phyloP scores from a whole-genome alignment of 92 coral and sea anemone genomes.

The Hydrozoanthus gracilis region DNA sequence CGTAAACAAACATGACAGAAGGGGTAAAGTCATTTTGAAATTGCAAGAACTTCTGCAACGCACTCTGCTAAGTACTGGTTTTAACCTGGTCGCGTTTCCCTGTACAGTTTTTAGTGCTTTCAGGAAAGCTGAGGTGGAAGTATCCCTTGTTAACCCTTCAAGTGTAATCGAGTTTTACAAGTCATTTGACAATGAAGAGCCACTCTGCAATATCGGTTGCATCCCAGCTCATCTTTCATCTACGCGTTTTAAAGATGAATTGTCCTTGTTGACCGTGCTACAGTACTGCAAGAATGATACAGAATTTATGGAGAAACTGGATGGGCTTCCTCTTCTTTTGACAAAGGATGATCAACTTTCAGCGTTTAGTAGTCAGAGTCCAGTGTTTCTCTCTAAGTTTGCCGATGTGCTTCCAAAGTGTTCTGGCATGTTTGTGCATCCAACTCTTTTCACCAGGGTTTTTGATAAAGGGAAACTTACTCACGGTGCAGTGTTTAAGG shows the following conservation, averaged over 20 bases:
- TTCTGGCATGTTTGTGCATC: slow-evolving; percentile 62
- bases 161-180: slow-evolving; percentile 60
- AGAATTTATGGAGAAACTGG: slow-evolving; percentile 58
- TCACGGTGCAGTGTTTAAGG: slow-evolving; percentile 13
- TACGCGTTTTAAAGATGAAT: slow-evolving; percentile 50
- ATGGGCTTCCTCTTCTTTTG: slow-evolving; percentile 85
- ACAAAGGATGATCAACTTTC: slow-evolving; percentile 75
- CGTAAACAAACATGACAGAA: neutral
- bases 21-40: no score
- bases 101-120: slow-evolving; percentile 41
- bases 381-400: slow-evolving; percentile 63
- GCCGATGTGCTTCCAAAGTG: slow-evolving; percentile 65
- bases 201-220: slow-evolving; percentile 50
- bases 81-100: slow-evolving; percentile 69
- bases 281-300: slow-evolving; percentile 65
- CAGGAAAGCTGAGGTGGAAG: slow-evolving; percentile 45
- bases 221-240: slow-evolving; percentile 49
- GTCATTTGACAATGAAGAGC: slow-evolving; percentile 29
- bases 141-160: slow-evolving; percentile 38
- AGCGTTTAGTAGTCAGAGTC: slow-evolving; percentile 38
- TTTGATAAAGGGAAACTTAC: neutral
- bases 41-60: slow-evolving; percentile 27
- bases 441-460: neutral
- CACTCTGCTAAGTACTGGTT: slow-evolving; percentile 64
- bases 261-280: slow-evolving; percentile 43